phyloP scores from a whole-genome alignment of 2,797 vertebrate species.

The Rachycentron canadum region DNA sequence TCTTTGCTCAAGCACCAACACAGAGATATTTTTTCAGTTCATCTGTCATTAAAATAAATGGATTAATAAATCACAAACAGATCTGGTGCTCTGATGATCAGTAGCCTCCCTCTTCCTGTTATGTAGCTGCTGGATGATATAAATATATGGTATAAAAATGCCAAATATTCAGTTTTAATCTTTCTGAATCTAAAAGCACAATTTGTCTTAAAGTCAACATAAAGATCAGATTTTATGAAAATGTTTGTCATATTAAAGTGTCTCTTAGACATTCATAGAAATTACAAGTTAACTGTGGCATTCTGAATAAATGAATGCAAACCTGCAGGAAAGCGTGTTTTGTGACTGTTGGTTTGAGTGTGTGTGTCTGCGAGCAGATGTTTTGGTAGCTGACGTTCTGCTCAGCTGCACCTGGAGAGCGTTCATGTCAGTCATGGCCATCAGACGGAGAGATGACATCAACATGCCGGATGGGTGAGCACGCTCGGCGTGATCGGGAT shows the following conservation, averaged over 20 bases:
- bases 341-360: neutral
- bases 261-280: neutral
- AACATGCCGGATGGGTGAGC: constrained; percentile 40
- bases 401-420: constrained; percentile 26
- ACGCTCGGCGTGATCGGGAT: constrained; percentile 39
- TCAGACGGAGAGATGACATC: constrained; percentile 46
- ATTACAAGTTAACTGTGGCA: neutral
- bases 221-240: neutral
- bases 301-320: neutral
- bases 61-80: constrained; percentile 1
- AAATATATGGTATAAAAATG: too few species aligned
- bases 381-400: constrained; percentile 24
- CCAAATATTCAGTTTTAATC: constrained; percentile 23
- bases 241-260: neutral
- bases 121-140: neutral
- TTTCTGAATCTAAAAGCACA: constrained; percentile 3
- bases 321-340: neutral
- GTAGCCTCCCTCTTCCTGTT: neutral
- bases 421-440: constrained; percentile 52
- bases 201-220: neutral
- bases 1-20: constrained; percentile 23
- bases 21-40: constrained; percentile 2
- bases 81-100: neutral
- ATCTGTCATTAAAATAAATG: constrained; percentile 13
- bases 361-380: neutral